phyloP scores from a whole-genome alignment of 2,797 vertebrate genomes.

The Nasua narica region DNA sequence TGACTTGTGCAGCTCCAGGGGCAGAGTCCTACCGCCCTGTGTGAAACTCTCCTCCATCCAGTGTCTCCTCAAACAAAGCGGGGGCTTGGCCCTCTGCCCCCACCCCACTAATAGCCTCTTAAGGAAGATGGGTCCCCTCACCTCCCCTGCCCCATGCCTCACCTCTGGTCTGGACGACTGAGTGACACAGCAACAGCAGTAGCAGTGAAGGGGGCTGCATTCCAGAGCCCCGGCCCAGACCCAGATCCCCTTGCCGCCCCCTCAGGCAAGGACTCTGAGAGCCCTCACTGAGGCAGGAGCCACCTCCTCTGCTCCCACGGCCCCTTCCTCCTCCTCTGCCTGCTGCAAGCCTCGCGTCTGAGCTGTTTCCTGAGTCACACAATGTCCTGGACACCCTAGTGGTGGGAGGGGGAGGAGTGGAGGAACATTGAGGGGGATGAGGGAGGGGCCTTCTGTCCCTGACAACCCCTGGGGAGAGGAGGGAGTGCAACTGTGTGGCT shows the following conservation, averaged over 20 bases:
- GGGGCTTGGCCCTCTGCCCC: neutral
- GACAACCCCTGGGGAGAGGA: neutral
- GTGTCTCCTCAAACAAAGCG: neutral
- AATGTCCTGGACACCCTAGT: constrained; percentile 77
- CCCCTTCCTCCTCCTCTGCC: constrained; percentile 45
- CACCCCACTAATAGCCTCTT: neutral
- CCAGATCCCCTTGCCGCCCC: neutral
- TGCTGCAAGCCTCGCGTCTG: constrained; percentile 56
- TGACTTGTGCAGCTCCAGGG: neutral
- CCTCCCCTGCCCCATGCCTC: neutral
- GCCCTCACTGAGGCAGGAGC: neutral
- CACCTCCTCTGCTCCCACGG: constrained; percentile 21
- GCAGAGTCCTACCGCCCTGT: neutral
- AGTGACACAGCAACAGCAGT: neutral
- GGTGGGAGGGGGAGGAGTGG: constrained; percentile 14
- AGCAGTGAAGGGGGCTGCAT: constrained; percentile 53
- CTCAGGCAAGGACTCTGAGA: neutral
- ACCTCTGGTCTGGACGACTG: constrained; percentile 24
- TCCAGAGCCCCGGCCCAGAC: constrained; percentile 35
- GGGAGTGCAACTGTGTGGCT: neutral
- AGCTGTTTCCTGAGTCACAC: constrained; percentile 78
- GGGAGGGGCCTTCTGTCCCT: constrained; percentile 44
- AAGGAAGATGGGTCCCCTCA: neutral
- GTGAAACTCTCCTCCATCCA: neutral
- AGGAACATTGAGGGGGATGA: constrained; percentile 27